These are phyloP conservation scores for Lagopus muta DNA, from an alignment of 2,113 vertebrate genomes.

Conservation along the genomic window DNA sequence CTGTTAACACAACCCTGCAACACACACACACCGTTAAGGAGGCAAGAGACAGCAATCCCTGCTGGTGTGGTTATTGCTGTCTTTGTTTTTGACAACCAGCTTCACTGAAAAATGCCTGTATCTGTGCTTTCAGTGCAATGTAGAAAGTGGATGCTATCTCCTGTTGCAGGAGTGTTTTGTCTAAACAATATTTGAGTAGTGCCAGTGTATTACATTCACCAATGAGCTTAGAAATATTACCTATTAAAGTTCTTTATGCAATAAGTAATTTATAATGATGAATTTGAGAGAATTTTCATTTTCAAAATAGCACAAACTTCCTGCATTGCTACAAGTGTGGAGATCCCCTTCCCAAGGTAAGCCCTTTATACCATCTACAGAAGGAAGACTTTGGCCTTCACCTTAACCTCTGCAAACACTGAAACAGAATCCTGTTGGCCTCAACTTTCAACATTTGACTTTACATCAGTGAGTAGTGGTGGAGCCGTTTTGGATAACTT, in stretches of 20 bases:
- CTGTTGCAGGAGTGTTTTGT: neutral
- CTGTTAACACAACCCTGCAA: neutral
- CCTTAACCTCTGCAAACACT: neutral
- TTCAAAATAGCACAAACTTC: neutral
- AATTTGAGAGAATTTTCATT: neutral
- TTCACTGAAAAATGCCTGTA: neutral
- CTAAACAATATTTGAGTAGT: neutral
- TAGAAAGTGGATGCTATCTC: neutral
- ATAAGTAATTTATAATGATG: neutral
- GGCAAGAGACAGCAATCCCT: neutral
- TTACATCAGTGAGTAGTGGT: neutral
- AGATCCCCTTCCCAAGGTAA: neutral
- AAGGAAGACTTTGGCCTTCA: neutral
- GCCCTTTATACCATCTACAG: neutral
- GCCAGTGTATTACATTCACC: too few relatives aligned
- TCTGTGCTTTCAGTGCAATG: neutral
- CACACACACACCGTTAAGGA: neutral
- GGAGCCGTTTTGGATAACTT: neutral
- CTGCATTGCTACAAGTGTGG: neutral
- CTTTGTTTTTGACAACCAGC: neutral
- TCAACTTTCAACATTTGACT: neutral
- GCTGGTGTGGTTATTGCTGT: neutral
- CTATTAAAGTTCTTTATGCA: neutral
- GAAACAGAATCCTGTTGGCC: neutral
- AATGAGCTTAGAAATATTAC: neutral